Evolutionary conservation across 2,888 invertebrate species (phyloP).

Genomic region (Pasiphila rectangulata): DNA sequence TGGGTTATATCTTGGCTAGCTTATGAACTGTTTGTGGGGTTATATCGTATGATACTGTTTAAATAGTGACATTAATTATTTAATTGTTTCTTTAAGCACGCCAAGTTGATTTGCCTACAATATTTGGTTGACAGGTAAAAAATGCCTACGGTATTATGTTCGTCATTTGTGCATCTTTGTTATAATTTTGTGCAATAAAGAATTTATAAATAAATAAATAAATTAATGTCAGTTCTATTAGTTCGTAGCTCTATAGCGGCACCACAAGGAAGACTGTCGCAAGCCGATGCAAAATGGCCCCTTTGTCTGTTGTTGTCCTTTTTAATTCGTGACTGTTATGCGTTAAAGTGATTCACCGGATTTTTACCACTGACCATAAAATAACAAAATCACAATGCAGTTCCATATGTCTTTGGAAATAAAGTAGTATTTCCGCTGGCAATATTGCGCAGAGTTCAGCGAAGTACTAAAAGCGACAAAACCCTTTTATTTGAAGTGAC

Average conservation of each 20-base stretch:
- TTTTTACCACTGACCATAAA: constrained; percentile 42
- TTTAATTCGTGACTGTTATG: constrained; percentile 78
- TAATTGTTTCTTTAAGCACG: too few relatives aligned
- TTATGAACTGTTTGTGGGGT: too few relatives aligned
- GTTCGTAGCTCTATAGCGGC: constrained; percentile 56
- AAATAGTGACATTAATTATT: too few relatives aligned
- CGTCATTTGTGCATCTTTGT: too few relatives aligned
- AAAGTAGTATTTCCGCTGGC: constrained; percentile 16
- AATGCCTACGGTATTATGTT: too few relatives aligned
- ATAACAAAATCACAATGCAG: constrained; percentile 17
- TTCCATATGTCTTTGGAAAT: constrained; percentile 12
- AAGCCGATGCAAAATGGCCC: constrained; percentile 75
- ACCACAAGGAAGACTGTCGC: constrained; percentile 73
- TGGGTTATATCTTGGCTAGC: too few relatives aligned
- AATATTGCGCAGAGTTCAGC: constrained; percentile 31
- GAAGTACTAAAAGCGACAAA: constrained; percentile 42
- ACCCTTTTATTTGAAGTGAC: constrained; percentile 46
- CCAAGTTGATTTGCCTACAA: too few relatives aligned
- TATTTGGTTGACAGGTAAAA: too few relatives aligned
- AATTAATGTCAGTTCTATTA: constrained; percentile 36
- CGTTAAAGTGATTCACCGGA: constrained; percentile 74
- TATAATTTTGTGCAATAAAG: not conserved
- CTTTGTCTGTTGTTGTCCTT: constrained; percentile 78
- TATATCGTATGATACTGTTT: too few relatives aligned
- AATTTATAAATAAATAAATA: not conserved